Percentiles rank a stretch among this genome's conserved stretches.
phyloP scores from a whole-genome alignment of 1,140 invertebrate genomes.

The Heliconius eleuchia region DNA sequence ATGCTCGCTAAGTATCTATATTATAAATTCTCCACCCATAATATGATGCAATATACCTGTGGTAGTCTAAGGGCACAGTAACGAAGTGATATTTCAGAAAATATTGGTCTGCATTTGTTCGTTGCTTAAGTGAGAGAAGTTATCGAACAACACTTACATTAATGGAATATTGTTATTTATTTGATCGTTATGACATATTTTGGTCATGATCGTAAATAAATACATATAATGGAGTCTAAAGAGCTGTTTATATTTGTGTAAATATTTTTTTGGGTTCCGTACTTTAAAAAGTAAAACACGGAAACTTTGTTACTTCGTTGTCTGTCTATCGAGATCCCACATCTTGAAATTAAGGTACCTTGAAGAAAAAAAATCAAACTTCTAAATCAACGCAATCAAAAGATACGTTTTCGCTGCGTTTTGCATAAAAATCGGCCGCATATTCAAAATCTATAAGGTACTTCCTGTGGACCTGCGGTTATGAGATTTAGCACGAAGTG shows the following conservation, averaged over 20 bases:
- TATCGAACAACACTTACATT: conserved; percentile 20
- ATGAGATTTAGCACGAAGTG: no score
- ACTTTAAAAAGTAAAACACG: no score
- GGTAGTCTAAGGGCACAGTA: conserved; percentile 13
- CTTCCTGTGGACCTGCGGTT: no score
- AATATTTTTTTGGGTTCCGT: no score
- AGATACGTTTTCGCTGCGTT: no score
- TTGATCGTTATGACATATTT: conserved; percentile 13
- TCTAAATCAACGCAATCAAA: no score
- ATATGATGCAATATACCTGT: conserved; percentile 25
- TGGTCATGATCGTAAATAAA: neutral
- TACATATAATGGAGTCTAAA: neutral
- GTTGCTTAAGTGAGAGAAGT: conserved; percentile 30
- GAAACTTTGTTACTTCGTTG: no score
- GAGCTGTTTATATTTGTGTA: neutral
- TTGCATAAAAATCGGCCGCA: no score
- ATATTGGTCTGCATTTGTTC: conserved; percentile 27
- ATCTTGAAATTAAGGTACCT: no score
- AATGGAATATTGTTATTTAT: conserved; percentile 31
- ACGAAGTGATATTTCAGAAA: conserved; percentile 35
- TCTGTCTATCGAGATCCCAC: no score
- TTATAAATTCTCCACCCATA: conserved; percentile 28
- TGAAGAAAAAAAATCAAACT: no score
- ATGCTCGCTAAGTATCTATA: conserved; percentile 24
- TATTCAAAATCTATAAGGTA: no score